phyloP scores from a whole-genome alignment of 2,888 invertebrate genomes.

The Heliconius charithonia region DNA sequence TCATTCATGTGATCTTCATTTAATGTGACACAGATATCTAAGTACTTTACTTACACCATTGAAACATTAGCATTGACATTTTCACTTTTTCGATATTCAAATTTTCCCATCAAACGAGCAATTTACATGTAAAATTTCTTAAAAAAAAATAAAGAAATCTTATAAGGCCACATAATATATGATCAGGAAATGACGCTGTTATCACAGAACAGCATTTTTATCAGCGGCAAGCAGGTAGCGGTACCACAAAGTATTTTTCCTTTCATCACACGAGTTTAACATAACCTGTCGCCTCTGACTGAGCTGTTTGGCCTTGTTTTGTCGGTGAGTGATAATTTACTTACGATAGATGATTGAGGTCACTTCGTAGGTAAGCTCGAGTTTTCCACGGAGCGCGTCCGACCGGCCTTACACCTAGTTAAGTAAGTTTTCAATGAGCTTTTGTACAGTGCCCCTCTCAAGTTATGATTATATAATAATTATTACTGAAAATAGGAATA shows the following conservation, averaged over 20 bases:
- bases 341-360: conserved; percentile 22
- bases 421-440: conserved; percentile 12
- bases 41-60: background rate
- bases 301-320: conserved; percentile 23
- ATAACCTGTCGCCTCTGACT: conserved; percentile 22
- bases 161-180: background rate
- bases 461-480: background rate
- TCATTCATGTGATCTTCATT: background rate
- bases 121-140: background rate
- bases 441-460: conserved; percentile 2
- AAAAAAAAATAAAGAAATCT: conserved; percentile 1
- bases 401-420: conserved; percentile 19
- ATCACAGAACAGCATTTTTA: conserved; percentile 14
- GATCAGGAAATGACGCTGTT: conserved; percentile 2
- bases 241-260: conserved; percentile 24
- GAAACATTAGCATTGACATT: background rate
- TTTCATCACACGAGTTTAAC: conserved; percentile 11
- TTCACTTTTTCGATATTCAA: background rate
- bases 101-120: background rate
- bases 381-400: conserved; percentile 14
- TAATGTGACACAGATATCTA: background rate
- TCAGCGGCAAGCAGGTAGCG: conserved; percentile 13
- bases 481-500: background rate
- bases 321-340: conserved; percentile 15
- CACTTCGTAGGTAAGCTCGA: conserved; percentile 2